Base-by-base conservation (phyloP, 1,140 invertebrate species). In the Episyrphus balteatus region DNA sequence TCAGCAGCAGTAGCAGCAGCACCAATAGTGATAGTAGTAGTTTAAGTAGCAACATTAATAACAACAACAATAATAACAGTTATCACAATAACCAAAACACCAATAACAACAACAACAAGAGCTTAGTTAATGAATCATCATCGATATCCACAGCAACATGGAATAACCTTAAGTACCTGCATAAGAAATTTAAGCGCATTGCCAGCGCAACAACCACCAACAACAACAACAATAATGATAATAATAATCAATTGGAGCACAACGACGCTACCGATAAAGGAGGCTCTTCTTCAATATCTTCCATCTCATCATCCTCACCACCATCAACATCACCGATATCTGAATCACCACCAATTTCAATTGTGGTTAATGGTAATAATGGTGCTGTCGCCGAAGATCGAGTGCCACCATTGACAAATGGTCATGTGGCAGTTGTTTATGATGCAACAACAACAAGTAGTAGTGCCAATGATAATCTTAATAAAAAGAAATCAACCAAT, bases 121-220 rank as follows among this genome's bases (percentile, higher is more conserved):
- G 47, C 46, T 34, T 15, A 33, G 18, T n/a, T 11, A 34, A 17
- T 17, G 32, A 3, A 40, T 44, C 49, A 74, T 76, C 54, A 40
- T 48, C 17, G 54, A 19, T 54, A 17, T 50, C 56, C 36, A 49
- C 52, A n/a, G 51, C 51, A 33, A 52, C 51, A 33, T 79, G 77
- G 73, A 78, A 76, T 71, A 79, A 81, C 61, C 77, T 80, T 55
- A 85, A 82, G 58, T 92, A 92, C 73, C 73, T 88, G 69, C 87
- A 92, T 64, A 92, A 92, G 64, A 92, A 91, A 66, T 92, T 92
- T 68, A 90, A 92, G 70, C 88, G 89, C 64, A 78, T 88, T 72
- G 80, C 84, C 52, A 83, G 82, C 73, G 62, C 80, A 66, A 71
- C 72, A 66, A 54, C 37, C 51, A 48, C 44, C 48, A 40, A 55